Evolutionary conservation across 2,113 vertebrate genomes (phyloP), one percentile per base, ranked within the genome.

Genomic region (Hippocampus barbouri): DNA sequence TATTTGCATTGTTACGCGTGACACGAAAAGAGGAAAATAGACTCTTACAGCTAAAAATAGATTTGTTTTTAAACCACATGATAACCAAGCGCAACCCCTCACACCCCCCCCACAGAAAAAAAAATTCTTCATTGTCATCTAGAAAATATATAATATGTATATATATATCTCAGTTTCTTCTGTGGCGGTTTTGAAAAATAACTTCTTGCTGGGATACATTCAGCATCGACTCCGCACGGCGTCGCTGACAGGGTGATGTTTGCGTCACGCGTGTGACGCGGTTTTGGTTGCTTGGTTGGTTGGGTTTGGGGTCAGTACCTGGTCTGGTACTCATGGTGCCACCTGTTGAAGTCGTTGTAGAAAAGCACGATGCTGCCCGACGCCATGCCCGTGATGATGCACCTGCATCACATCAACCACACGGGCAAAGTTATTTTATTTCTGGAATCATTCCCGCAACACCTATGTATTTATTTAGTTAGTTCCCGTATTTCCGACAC

Each of bases 11-110:
- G 76, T 87, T 71, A 85, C 77, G 71, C 80, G 67, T 83, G 40
- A 45, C 5, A 43, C 40, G 23, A 5, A 8, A 71, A 85, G 80
- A 80, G 54, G 66, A 98, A 98, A 97, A 98, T 97, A 97, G 94
- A 98, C 82, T 94, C 94, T 95, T 92, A 92, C 92, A 93, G 94
- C 95, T 98, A 99, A 97, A 98, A 99, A 98, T 97, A 98, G 92
- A 97, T 80, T 73, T 79, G 61, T 82, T 86, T 76, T 51, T 65
- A 65, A 86, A 88, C 80, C 76, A 91, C 94, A 96, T 91, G 16
- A 61, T 16, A 65, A 91, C 93, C 85, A 75, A 16, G 5, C 5
- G 47, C 16, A 18, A 1, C 93, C 91, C 86, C 80, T 82, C 27
- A 8, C 23, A 15, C 20, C 47, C 11, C 23, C 47, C 82, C 89